phyloP scores from a whole-genome alignment of 1,140 invertebrate genomes.

The Macrobrachium rosenbergii region DNA sequence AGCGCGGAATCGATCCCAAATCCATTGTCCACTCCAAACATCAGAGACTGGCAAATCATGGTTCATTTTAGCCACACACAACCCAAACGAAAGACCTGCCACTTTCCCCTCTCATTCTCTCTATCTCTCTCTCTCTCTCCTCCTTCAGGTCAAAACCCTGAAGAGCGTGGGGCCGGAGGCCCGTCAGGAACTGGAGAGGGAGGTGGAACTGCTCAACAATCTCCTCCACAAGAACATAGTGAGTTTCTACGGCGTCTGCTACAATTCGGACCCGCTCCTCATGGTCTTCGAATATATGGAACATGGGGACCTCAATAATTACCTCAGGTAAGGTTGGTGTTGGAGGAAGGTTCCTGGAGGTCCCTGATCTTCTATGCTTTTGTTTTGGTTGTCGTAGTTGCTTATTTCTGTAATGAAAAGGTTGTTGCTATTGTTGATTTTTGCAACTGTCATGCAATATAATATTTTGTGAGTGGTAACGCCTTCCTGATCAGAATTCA shows the following conservation, averaged over 20 bases:
- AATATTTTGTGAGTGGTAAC: no score
- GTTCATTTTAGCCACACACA: background rate
- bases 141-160: conserved; percentile 70
- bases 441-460: no score
- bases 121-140: background rate
- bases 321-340: conserved; percentile 57
- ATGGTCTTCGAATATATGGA: conserved; percentile 67
- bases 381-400: no score
- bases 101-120: background rate
- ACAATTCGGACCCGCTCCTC: conserved; percentile 63
- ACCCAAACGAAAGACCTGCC: background rate
- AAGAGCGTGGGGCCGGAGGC: conserved; percentile 70
- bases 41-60: no score
- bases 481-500: no score
- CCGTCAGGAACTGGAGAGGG: conserved; percentile 72
- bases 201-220: conserved; percentile 72
- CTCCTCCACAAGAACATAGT: conserved; percentile 71
- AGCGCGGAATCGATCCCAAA: no score
- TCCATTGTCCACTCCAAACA: no score
- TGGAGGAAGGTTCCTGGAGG: background rate
- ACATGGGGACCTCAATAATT: conserved; percentile 67
- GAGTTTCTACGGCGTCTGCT: conserved; percentile 65
- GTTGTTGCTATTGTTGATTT: no score
- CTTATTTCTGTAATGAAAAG: no score
- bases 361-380: background rate